A percentile compares a stretch with the other conserved stretches of the same genome.
Evolutionary conservation across 2,888 invertebrate genomes (phyloP).

Genomic region (Bugulina stolonifera): DNA sequence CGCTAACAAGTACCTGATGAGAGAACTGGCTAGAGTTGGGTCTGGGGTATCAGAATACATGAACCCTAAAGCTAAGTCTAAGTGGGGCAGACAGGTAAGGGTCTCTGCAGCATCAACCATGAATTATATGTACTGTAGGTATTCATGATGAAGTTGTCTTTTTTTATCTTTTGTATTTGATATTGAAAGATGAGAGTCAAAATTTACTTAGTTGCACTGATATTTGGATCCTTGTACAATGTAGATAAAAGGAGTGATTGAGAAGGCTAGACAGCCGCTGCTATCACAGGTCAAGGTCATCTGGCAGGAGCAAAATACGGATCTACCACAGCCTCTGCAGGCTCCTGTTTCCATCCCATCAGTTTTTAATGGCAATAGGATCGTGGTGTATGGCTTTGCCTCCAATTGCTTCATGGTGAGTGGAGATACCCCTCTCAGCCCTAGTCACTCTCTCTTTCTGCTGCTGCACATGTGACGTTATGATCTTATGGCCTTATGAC

Average conservation of each 20-base stretch:
- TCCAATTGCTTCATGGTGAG: conserved; percentile 49
- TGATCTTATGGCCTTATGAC: too few relatives aligned
- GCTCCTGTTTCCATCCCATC: conserved; percentile 47
- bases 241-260: conserved; percentile 39
- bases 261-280: conserved; percentile 44
- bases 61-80: conserved; percentile 45
- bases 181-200: too few relatives aligned
- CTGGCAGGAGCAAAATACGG: conserved; percentile 45
- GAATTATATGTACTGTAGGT: too few relatives aligned
- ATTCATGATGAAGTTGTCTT: too few relatives aligned
- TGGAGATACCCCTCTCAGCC: too few relatives aligned
- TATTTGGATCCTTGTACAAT: too few relatives aligned
- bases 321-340: conserved; percentile 36
- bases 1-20: conserved; percentile 40
- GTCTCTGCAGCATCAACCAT: too few relatives aligned
- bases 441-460: too few relatives aligned
- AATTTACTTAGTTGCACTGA: too few relatives aligned
- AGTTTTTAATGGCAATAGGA: conserved; percentile 49
- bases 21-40: conserved; percentile 42
- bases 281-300: conserved; percentile 46
- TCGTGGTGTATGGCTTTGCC: conserved; percentile 50
- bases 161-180: too few relatives aligned
- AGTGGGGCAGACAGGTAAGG: conserved; percentile 46
- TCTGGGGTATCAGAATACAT: conserved; percentile 46
- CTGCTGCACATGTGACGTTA: too few relatives aligned